Conservation (phyloP, 2,888 invertebrate species). For the Trichacis sp. region DNA sequence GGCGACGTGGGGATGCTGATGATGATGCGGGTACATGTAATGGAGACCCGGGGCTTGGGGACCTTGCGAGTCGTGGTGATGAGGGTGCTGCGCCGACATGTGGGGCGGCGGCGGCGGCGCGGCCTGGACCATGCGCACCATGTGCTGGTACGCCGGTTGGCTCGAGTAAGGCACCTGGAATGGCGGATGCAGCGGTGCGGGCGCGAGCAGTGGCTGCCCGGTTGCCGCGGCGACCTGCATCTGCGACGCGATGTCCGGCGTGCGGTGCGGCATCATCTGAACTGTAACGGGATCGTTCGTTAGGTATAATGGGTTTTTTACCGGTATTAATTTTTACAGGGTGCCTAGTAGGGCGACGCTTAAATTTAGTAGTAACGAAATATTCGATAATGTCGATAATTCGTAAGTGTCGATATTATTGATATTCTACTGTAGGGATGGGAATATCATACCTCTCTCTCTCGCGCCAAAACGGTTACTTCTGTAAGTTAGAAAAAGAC, state of each 20-base stretch:
- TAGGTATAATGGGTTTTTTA: too few species aligned
- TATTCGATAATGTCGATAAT: too few species aligned
- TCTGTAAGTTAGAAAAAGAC: too few species aligned
- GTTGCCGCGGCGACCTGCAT: constrained; percentile 88
- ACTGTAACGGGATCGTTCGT: constrained; percentile 29
- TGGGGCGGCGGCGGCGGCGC: constrained; percentile 61
- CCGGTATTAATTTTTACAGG: too few species aligned
- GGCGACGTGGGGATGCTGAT: constrained; percentile 64
- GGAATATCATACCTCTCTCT: too few species aligned
- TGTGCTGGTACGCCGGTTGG: constrained; percentile 69
- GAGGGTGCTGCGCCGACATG: constrained; percentile 64
- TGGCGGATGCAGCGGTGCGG: constrained; percentile 81
- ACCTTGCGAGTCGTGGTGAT: constrained; percentile 72
- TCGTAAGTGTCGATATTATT: too few species aligned
- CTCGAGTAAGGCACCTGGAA: constrained; percentile 75
- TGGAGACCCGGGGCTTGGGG: constrained; percentile 71
- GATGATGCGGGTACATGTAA: constrained; percentile 71
- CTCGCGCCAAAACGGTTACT: too few species aligned
- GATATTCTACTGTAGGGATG: too few species aligned
- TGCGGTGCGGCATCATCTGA: constrained; percentile 66
- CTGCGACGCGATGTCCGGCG: constrained; percentile 76
- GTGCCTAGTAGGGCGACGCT: too few species aligned
- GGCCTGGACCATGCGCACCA: constrained; percentile 70
- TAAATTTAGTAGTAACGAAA: too few species aligned
- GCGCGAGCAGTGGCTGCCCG: constrained; percentile 87